Percentiles rank a stretch among this genome's conserved stretches.
Conservation (phyloP, 2,797 vertebrate species). For the Chelon labrosus region DNA sequence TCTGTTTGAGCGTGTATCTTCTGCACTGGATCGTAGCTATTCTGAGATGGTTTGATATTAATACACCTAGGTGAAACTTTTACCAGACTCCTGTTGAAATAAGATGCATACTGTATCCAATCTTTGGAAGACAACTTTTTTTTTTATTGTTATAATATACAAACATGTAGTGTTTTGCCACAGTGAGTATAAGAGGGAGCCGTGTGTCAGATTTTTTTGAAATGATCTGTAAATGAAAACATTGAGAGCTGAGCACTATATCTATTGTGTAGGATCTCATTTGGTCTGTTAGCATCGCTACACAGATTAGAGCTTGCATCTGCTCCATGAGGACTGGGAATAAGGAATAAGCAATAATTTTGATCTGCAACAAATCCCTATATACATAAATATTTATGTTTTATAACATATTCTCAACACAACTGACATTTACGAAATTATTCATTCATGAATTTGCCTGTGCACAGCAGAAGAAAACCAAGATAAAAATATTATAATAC, state of each 20-base stretch:
- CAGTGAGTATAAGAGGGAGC: not conserved
- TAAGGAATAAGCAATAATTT: slow-evolving; percentile 1
- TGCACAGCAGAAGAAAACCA: slow-evolving; percentile 5
- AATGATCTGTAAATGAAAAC: too few relatives aligned
- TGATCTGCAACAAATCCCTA: not conserved
- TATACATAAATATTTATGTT: not conserved
- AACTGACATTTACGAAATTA: not conserved
- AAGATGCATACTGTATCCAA: slow-evolving; percentile 5
- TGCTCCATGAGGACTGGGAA: not conserved
- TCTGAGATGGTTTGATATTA: not conserved
- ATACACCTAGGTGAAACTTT: not conserved
- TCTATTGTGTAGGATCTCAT: not conserved
- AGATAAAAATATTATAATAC: slow-evolving; percentile 11
- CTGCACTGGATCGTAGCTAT: not conserved
- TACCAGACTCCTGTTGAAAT: slow-evolving; percentile 1
- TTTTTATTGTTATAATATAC: slow-evolving; percentile 17
- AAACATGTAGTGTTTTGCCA: not conserved
- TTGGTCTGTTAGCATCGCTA: not conserved
- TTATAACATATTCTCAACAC: not conserved
- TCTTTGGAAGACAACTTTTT: not conserved
- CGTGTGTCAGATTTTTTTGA: too few relatives aligned
- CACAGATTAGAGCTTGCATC: not conserved
- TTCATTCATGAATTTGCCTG: not conserved
- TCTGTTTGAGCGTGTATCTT: too few relatives aligned
- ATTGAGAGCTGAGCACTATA: too few relatives aligned